Percentiles rank a stretch among this genome's conserved stretches.
Conservation (phyloP, 2,888 invertebrate genomes). For the Sinelater perroti region DNA sequence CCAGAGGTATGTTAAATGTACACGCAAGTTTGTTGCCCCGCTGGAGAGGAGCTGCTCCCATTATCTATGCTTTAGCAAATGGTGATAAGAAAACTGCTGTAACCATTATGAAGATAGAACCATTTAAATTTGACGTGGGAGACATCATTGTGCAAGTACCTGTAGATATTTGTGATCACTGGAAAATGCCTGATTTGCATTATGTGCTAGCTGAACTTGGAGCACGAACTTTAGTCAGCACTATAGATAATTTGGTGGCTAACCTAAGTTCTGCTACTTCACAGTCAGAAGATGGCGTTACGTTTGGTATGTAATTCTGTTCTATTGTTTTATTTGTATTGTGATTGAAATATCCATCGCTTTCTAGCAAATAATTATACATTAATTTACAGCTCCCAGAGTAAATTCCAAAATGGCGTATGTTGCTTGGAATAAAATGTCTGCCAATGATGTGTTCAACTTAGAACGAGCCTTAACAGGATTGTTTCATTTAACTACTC, state of each 20-base stretch:
- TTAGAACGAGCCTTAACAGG: conserved; percentile 75
- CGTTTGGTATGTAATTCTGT: conserved; percentile 69
- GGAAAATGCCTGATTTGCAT: conserved; percentile 73
- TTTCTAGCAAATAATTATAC: neutral
- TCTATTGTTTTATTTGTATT: neutral
- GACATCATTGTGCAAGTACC: conserved; percentile 70
- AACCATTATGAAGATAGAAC: conserved; percentile 86
- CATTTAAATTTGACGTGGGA: conserved; percentile 84
- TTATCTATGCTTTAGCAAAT: conserved; percentile 83
- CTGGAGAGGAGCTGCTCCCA: conserved; percentile 94
- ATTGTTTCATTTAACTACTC: conserved; percentile 69
- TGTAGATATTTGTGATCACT: conserved; percentile 65
- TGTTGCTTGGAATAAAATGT: conserved; percentile 74
- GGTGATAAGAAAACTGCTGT: conserved; percentile 85
- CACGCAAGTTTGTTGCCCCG: conserved; percentile 91
- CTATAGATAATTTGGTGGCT: conserved; percentile 68
- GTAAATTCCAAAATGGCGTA: conserved; percentile 68
- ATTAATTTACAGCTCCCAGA: conserved; percentile 75
- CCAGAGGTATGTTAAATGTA: conserved; percentile 90
- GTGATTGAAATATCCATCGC: too few species aligned
- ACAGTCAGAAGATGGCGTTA: conserved; percentile 70
- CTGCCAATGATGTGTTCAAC: conserved; percentile 72
- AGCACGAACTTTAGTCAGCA: conserved; percentile 71
- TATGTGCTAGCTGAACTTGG: conserved; percentile 72
- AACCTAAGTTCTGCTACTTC: conserved; percentile 66